phyloP scores from a whole-genome alignment of 2,888 invertebrate species.

The Aromia moschata region DNA sequence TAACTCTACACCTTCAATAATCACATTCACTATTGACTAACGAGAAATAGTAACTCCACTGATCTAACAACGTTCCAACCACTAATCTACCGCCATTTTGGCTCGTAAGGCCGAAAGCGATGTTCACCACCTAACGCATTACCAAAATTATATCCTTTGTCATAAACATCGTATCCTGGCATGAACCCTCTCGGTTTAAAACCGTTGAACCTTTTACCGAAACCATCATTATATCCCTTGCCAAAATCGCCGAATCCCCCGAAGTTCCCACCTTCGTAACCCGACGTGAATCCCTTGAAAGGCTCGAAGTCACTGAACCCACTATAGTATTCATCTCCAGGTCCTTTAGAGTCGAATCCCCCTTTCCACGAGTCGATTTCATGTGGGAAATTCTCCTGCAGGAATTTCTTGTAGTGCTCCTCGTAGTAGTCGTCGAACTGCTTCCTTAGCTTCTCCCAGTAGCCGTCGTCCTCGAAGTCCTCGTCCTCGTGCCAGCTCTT shows the following conservation, averaged over 20 bases:
- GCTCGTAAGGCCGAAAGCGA: neutral
- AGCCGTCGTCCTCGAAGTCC: neutral
- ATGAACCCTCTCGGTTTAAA: neutral
- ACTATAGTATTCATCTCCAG: neutral
- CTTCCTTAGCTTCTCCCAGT: conserved; percentile 3
- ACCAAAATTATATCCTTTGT: neutral
- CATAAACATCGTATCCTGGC: neutral
- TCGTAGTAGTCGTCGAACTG: conserved; percentile 6
- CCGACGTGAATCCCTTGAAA: neutral
- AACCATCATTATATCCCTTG: neutral
- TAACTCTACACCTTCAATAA: no score
- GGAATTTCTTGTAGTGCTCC: neutral
- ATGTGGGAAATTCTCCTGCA: neutral
- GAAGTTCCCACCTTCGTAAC: neutral
- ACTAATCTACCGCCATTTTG: conserved; percentile 1
- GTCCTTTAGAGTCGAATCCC: neutral
- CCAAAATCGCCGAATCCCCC: neutral
- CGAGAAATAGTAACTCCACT: no score
- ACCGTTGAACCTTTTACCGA: neutral
- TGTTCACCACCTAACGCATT: neutral
- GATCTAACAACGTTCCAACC: no score
- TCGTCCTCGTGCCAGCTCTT: neutral
- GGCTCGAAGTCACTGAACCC: neutral
- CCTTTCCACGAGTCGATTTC: neutral
- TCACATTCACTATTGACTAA: no score